Evolutionary conservation across 2,113 vertebrate genomes (phyloP), one percentile per base, ranked within the genome.

Genomic region (Zosterops borbonicus): DNA sequence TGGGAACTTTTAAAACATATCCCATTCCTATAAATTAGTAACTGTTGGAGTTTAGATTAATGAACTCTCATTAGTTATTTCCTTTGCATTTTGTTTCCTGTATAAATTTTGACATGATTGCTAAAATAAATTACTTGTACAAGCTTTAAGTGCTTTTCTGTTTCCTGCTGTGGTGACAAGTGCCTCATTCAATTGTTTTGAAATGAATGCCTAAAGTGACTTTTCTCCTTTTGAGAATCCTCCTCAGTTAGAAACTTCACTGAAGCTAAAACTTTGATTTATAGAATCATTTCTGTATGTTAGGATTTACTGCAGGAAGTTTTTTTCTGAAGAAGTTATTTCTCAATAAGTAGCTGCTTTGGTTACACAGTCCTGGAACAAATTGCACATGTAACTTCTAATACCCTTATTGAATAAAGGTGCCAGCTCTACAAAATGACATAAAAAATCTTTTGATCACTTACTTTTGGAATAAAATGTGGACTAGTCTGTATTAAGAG

Each of bases 81-180:
- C 93, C 93, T 97, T 97, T 94, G 92, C 69, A 94, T 96, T 97
- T 97, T 87, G 83, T 96, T 98, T 98, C 95, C 96, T 97, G 87
- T 95, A 67, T 94, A 81, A 96, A 85, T 95, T 87, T 95, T 62
- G 47, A 96, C 96, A 95, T 96, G 94, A 97, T 96, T 97, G 65
- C 70, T 95, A 88, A 97, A 97, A 97, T 96, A 96, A 97, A 96
- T 97, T 86, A 93, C 70, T 95, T 96, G 76, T 97, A 94, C 91
- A 96, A 64, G 65, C 46, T 97, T 95, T 94, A 95, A 96, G 87
- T 96, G 90, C 82, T 96, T 96, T 96, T 96, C 77, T 87, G 81
- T 93, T 91, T 92, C 97, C 95, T 95, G 90, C 94, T 97, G 92
- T 87, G 91, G 92, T 96, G 93, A 97, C 89, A 96, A 97, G 88